Evolutionary conservation across 2,113 vertebrate genomes (phyloP).

Genomic region (Istiophorus platypterus): DNA sequence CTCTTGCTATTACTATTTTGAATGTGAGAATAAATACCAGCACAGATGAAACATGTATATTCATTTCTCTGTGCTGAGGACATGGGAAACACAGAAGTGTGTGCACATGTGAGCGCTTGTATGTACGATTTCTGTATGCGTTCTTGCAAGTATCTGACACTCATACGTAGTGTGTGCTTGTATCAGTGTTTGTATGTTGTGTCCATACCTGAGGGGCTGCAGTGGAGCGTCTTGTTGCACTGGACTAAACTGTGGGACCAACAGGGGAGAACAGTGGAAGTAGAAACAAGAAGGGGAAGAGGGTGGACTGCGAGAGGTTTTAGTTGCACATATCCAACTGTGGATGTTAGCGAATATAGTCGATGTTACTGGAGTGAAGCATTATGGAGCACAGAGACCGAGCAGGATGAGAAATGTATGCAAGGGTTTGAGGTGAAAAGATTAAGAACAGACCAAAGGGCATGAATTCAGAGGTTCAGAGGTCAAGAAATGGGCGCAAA

Average conservation of each 20-base stretch:
- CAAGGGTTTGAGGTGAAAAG: constrained; percentile 45
- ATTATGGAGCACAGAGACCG: constrained; percentile 12
- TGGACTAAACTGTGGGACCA: constrained; percentile 63
- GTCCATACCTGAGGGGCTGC: constrained; percentile 72
- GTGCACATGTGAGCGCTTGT: not conserved
- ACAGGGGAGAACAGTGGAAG: constrained; percentile 46
- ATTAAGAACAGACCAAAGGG: constrained; percentile 34
- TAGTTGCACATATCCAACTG: constrained; percentile 9
- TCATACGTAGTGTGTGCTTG: not conserved
- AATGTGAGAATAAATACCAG: not conserved
- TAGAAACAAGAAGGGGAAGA: constrained; percentile 25
- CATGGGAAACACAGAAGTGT: not conserved
- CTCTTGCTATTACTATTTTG: not conserved
- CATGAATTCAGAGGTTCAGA: constrained; percentile 40
- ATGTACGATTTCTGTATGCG: not conserved
- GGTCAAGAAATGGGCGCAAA: constrained; percentile 55
- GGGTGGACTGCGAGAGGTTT: constrained; percentile 9
- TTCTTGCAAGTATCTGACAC: not conserved
- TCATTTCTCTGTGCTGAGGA: constrained; percentile 7
- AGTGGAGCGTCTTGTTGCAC: constrained; percentile 61
- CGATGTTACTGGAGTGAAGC: constrained; percentile 6
- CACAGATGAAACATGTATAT: not conserved
- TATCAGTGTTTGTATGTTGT: constrained; percentile 23
- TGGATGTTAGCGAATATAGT: constrained; percentile 1
- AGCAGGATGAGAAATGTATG: constrained; percentile 28